Conservation (phyloP, 2,888 invertebrate species). For the Dioctria linearis region DNA sequence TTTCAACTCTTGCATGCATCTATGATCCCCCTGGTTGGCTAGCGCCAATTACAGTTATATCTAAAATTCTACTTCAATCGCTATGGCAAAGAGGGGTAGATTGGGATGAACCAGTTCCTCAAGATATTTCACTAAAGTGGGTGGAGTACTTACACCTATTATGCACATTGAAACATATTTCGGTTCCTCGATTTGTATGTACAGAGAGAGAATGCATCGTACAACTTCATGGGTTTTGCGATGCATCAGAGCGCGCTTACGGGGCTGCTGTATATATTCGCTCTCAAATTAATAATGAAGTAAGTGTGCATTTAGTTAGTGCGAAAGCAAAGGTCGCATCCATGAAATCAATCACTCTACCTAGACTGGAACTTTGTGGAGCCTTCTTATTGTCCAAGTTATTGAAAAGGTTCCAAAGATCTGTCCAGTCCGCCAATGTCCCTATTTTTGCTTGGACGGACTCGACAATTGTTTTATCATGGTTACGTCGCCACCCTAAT, state of each 20-base stretch:
- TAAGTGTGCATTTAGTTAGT: no score
- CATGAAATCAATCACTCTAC: background rate
- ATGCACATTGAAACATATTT: background rate
- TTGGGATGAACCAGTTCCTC: background rate
- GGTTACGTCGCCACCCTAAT: background rate
- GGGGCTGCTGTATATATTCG: no score
- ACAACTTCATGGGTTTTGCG: conserved; percentile 19
- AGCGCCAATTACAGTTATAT: no score
- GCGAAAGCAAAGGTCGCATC: no score
- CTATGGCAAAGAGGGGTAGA: background rate
- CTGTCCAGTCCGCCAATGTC: background rate
- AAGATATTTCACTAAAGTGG: background rate
- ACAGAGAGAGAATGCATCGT: background rate
- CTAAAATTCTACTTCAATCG: background rate
- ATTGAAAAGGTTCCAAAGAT: background rate
- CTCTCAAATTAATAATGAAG: no score
- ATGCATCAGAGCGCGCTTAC: no score
- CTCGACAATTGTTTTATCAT: conserved; percentile 12
- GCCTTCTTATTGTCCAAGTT: background rate
- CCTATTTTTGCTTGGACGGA: background rate
- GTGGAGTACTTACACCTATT: background rate
- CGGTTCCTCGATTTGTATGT: conserved; percentile 17
- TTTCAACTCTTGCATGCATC: background rate
- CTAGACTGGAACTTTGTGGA: background rate
- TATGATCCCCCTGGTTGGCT: background rate